A percentile compares a stretch with the other conserved stretches of the same genome.
phyloP scores from a whole-genome alignment of 2,113 vertebrate species.

The Aphelocoma coerulescens region DNA sequence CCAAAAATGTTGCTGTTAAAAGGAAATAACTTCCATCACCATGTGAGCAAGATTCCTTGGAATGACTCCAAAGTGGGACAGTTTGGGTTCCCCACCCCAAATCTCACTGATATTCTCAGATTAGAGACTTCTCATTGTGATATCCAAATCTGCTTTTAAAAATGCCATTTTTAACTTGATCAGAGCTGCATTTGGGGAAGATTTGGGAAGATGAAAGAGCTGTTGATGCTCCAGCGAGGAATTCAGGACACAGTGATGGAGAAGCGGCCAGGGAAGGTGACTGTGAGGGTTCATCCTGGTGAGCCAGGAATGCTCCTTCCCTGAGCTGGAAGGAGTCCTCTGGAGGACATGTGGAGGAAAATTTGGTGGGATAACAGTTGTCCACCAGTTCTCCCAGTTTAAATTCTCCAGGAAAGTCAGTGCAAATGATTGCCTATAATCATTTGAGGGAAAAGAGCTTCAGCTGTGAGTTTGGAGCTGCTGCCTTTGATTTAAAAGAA shows the following conservation, averaged over 20 bases:
- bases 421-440: background rate
- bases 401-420: background rate
- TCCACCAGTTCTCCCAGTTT: background rate
- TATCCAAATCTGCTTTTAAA: background rate
- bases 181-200: background rate
- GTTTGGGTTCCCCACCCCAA: background rate
- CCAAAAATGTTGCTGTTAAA: background rate
- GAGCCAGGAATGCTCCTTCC: background rate
- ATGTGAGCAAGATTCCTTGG: background rate
- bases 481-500: background rate
- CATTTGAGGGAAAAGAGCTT: background rate
- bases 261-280: background rate
- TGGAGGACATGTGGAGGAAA: background rate
- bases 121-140: background rate
- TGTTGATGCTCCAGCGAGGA: background rate
- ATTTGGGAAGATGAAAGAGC: background rate
- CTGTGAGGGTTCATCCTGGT: background rate
- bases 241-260: background rate
- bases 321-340: background rate
- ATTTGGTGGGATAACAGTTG: background rate
- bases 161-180: background rate
- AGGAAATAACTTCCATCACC: background rate
- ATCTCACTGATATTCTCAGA: background rate
- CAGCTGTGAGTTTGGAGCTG: background rate
- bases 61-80: background rate